These are phyloP conservation scores for Drosophila phalerata DNA, from an alignment of 2,888 invertebrate species.

Conservation along the genomic window DNA sequence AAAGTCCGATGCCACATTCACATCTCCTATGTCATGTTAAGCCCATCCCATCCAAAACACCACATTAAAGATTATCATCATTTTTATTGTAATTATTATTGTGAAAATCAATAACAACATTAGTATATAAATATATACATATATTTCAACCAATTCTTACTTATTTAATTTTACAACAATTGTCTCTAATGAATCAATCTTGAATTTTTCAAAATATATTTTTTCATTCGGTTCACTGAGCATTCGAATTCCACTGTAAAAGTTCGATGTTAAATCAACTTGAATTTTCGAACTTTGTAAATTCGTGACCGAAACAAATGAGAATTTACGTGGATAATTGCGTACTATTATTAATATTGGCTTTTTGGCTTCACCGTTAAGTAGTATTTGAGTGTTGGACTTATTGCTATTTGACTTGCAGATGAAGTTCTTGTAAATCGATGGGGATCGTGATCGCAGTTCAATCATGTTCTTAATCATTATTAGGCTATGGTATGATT, in stretches of 20 bases:
- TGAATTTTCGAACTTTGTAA: constrained; percentile 88
- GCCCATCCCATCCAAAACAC: not conserved
- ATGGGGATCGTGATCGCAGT: constrained; percentile 88
- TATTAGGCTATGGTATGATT: constrained; percentile 89
- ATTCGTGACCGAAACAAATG: constrained; percentile 92
- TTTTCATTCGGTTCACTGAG: constrained; percentile 67
- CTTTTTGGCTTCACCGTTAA: constrained; percentile 88
- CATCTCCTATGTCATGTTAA: too few species aligned
- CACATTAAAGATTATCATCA: not conserved
- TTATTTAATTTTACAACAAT: constrained; percentile 88
- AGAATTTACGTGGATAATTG: constrained; percentile 92
- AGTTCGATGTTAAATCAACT: constrained; percentile 91
- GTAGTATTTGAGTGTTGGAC: constrained; percentile 89
- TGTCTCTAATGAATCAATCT: constrained; percentile 87
- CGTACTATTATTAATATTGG: constrained; percentile 89
- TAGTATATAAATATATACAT: constrained; percentile 8
- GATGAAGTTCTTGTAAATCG: constrained; percentile 91
- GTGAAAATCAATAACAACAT: constrained; percentile 28
- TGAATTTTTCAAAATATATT: constrained; percentile 85
- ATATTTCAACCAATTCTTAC: constrained; percentile 16
- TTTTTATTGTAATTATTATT: constrained; percentile 20
- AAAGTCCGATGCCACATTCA: too few species aligned
- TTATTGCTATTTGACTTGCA: constrained; percentile 88
- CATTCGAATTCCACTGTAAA: constrained; percentile 89
- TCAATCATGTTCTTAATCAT: constrained; percentile 88